phyloP scores from a whole-genome alignment of 2,888 invertebrate species.

The Volucella inanis region DNA sequence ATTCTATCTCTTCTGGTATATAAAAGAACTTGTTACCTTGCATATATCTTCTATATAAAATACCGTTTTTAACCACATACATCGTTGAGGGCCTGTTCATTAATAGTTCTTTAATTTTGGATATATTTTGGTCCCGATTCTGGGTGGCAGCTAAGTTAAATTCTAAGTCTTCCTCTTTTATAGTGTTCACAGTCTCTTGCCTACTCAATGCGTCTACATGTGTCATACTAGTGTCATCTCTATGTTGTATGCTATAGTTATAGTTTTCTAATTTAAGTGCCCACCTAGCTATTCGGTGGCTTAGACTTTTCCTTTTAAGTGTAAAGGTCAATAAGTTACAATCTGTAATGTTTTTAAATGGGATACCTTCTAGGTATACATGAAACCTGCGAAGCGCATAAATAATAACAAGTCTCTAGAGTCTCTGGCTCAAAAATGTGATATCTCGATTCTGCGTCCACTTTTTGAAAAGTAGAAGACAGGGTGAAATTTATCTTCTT shows the following conservation, averaged over 20 bases:
- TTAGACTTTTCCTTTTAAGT: background rate
- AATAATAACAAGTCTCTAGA: no score
- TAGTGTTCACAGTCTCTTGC: constrained; percentile 2
- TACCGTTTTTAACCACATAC: constrained; percentile 15
- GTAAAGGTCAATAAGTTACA: no score
- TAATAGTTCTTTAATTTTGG: constrained; percentile 1
- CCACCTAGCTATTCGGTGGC: background rate
- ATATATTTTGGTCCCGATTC: background rate
- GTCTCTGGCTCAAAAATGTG: no score
- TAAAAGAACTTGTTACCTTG: constrained; percentile 26
- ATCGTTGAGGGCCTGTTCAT: background rate
- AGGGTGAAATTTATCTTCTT: no score
- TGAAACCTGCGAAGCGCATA: background rate
- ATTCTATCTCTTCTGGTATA: background rate
- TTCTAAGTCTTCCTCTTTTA: background rate
- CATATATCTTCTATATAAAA: constrained; percentile 20
- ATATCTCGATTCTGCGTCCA: no score
- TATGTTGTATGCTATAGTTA: background rate
- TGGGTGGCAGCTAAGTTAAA: background rate
- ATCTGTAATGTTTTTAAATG: no score
- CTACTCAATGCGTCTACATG: constrained; percentile 2
- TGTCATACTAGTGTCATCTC: constrained; percentile 1
- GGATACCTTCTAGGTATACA: background rate
- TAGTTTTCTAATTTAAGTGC: background rate
- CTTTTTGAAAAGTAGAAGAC: no score